Conservation (phyloP, 2,113 vertebrate genomes). For the Hassar affinis region DNA sequence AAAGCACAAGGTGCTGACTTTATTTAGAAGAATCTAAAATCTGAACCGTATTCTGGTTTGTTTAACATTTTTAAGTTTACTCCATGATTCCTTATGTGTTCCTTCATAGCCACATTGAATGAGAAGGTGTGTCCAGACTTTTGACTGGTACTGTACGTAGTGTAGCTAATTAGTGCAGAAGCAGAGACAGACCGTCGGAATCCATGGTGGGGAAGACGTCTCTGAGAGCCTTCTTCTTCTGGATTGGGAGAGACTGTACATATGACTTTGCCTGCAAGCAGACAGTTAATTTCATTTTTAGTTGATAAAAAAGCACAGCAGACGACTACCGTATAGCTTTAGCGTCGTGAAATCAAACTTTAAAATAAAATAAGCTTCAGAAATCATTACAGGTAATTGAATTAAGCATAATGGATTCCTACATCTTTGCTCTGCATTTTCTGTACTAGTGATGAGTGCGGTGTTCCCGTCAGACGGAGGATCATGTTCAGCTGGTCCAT, state of each 20-base stretch:
- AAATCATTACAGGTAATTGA: neutral
- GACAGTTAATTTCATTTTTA: neutral
- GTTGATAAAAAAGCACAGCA: neutral
- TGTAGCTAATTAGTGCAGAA: neutral
- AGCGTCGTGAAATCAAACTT: slow-evolving; percentile 6
- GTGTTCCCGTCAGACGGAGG: slow-evolving; percentile 73
- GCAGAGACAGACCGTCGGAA: slow-evolving; percentile 48
- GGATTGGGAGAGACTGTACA: slow-evolving; percentile 69
- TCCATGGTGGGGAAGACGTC: slow-evolving; percentile 72
- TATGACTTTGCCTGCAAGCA: slow-evolving; percentile 72
- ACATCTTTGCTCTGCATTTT: slow-evolving; percentile 82
- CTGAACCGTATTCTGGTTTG: too few species aligned
- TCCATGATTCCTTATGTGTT: too few species aligned
- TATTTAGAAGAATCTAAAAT: too few species aligned
- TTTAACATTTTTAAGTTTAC: too few species aligned
- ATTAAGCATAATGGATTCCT: slow-evolving; percentile 28
- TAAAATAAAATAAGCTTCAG: slow-evolving; percentile 3
- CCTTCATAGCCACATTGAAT: too few species aligned
- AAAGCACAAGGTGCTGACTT: too few species aligned
- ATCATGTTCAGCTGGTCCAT: slow-evolving; percentile 79
- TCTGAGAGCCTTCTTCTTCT: slow-evolving; percentile 75
- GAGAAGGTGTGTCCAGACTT: too few species aligned
- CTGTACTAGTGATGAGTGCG: slow-evolving; percentile 67
- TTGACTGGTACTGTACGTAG: too few species aligned
- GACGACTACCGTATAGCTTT: neutral